Conservation (phyloP, 1,140 invertebrate genomes). For the Oedothorax gibbosus region DNA sequence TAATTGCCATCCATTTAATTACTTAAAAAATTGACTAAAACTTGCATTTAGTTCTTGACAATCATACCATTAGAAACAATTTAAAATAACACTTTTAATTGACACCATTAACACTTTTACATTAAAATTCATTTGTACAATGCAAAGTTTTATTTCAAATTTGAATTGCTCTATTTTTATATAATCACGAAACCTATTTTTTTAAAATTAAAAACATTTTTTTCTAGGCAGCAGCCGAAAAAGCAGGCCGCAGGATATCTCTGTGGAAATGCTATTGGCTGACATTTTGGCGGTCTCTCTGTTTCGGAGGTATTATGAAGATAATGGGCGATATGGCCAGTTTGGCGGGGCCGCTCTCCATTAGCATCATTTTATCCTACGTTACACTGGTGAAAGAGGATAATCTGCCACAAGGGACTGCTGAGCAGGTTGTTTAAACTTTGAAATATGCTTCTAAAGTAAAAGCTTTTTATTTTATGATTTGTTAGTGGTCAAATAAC, state of each 20-base stretch:
- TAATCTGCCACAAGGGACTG: constrained; percentile 44
- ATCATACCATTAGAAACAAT: not conserved
- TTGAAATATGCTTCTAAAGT: no score
- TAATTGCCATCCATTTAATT: no score
- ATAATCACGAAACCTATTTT: not conserved
- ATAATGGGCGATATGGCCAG: constrained; percentile 81
- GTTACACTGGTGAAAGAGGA: constrained; percentile 67
- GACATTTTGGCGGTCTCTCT: constrained; percentile 79
- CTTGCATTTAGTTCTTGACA: not conserved
- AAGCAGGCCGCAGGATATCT: constrained; percentile 56
- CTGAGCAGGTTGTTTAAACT: constrained; percentile 21
- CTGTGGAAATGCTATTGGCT: constrained; percentile 78
- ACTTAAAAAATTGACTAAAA: no score
- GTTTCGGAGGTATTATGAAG: constrained; percentile 78
- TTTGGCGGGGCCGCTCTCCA: constrained; percentile 81
- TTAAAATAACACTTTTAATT: not conserved
- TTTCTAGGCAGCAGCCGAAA: constrained; percentile 64
- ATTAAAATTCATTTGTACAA: not conserved
- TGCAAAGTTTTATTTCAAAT: not conserved
- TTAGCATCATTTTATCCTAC: constrained; percentile 80
- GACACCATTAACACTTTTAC: not conserved
- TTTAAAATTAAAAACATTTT: not conserved
- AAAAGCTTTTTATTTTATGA: no score
- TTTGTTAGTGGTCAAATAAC: no score
- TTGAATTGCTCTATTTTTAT: not conserved